phyloP scores from a whole-genome alignment of 2,113 vertebrate genomes.

The Etia nguti region DNA sequence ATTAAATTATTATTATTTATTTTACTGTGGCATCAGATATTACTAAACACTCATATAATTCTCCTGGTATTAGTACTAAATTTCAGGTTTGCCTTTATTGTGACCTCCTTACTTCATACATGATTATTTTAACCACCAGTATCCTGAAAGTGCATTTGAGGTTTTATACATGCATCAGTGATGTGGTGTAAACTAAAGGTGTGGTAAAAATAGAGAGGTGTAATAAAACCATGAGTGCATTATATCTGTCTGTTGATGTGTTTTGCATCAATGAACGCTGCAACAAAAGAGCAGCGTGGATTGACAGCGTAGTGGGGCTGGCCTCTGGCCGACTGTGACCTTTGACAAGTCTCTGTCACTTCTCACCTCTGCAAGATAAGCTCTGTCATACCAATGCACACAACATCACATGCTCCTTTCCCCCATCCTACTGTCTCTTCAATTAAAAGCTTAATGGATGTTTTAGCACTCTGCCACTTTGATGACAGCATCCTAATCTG shows the following conservation, averaged over 20 bases:
- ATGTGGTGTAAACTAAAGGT: background rate
- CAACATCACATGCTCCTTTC: constrained; percentile 19
- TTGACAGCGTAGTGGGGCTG: constrained; percentile 37
- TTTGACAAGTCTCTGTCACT: constrained; percentile 65
- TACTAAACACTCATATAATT: background rate
- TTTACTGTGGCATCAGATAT: background rate
- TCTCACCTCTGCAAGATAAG: constrained; percentile 66
- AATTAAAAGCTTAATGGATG: constrained; percentile 66
- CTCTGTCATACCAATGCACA: constrained; percentile 47
- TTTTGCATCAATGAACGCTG: constrained; percentile 36
- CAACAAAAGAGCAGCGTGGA: constrained; percentile 54
- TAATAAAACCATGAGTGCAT: constrained; percentile 19
- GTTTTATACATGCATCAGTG: background rate
- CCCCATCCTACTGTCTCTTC: constrained; percentile 47
- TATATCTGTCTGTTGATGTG: background rate
- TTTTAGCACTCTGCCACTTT: constrained; percentile 66
- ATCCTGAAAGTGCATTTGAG: background rate
- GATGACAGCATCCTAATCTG: constrained; percentile 63
- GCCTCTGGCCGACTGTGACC: constrained; percentile 66
- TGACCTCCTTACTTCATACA: background rate
- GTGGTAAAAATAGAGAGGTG: background rate
- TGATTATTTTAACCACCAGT: background rate
- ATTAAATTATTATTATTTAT: background rate
- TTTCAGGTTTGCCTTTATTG: background rate
- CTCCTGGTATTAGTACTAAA: background rate